phyloP scores from a whole-genome alignment of 1,140 invertebrate genomes.

The Apis florea region DNA sequence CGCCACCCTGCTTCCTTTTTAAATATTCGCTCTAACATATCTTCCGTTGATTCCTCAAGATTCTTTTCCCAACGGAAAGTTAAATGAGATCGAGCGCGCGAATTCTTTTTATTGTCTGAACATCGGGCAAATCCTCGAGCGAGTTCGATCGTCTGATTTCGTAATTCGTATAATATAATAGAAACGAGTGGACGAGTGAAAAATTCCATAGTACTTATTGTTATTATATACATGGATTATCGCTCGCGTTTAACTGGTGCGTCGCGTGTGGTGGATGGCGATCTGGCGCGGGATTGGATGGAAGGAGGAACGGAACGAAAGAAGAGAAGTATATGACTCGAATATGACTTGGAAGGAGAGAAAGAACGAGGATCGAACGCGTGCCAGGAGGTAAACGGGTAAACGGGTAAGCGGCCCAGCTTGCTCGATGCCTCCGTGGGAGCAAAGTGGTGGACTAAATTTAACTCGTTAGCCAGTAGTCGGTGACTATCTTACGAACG shows the following conservation, averaged over 20 bases:
- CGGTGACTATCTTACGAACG: slow-evolving; percentile 26
- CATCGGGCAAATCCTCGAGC: neutral
- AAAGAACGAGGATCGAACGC: neutral
- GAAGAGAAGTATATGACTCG: too few relatives aligned
- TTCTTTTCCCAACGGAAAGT: slow-evolving; percentile 2
- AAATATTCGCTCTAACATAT: neutral
- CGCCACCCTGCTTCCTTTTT: neutral
- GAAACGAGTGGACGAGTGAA: neutral
- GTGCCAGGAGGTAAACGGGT: slow-evolving; percentile 37
- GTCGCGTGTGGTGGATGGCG: neutral
- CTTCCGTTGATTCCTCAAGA: neutral
- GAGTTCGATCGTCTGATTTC: neutral
- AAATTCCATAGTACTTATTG: neutral
- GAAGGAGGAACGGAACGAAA: too few relatives aligned
- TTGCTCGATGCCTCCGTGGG: slow-evolving; percentile 33
- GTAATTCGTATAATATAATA: too few relatives aligned
- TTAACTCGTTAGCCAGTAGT: slow-evolving; percentile 55
- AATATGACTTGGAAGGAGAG: neutral
- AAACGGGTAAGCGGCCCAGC: slow-evolving; percentile 36
- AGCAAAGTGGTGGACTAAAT: slow-evolving; percentile 54
- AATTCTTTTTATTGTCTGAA: slow-evolving; percentile 20
- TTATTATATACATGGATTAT: neutral
- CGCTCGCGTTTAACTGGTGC: neutral
- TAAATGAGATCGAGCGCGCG: neutral
- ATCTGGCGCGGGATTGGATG: neutral